Base-by-base conservation (phyloP, 1,140 invertebrate species). In the Popillia japonica region DNA sequence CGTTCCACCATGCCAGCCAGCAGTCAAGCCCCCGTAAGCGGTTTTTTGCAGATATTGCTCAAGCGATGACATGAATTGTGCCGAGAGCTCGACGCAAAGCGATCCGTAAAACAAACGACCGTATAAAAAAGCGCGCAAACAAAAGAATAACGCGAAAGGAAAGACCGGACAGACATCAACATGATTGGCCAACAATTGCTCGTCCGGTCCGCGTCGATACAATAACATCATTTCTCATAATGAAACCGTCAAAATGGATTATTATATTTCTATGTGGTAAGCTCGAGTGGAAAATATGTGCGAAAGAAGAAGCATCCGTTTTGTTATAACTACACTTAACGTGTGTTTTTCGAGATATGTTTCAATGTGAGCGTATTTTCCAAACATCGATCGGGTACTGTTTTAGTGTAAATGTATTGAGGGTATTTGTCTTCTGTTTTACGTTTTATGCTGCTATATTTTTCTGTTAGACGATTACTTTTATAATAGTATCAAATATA, bases 21-120 rank as follows among this genome's bases (percentile, higher is more conserved):
- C 27, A 34, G 27, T 34, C 27, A 34, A 34, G 27, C 27, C 27
- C 14, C 48, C 48, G 48, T 55, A 55, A 20, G 48, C 48, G 48
- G 3, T 68, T 68, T 64, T 68, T 68, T 68, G 20, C 23, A 20
- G 61, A 23, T 68, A 34, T 68, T 68, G 23, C 22, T 27, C 61
- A 7, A 22, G 20, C 23, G 61, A 14, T 6, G 61, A 68, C 22
- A 68, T 68, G 61, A 68, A 68, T 68, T 68, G 61, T 14, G 61
- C 22, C 11, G 17, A 55, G 48, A 17, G 17, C 27, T 48, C 17
- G 22, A 34, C 61, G 61, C 61, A 20, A 10, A 68, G 61, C 61
- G 61, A 68, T 68, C 61, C 61, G 61, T 68, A 68, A 68, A 68
- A 68, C 61, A 68, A 68, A 68, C 61, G 20, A 68, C 61, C 10